Percentiles rank a stretch among this genome's conserved stretches.
Evolutionary conservation across 2,888 invertebrate genomes (phyloP).

Genomic region (Seladonia tumulorum): DNA sequence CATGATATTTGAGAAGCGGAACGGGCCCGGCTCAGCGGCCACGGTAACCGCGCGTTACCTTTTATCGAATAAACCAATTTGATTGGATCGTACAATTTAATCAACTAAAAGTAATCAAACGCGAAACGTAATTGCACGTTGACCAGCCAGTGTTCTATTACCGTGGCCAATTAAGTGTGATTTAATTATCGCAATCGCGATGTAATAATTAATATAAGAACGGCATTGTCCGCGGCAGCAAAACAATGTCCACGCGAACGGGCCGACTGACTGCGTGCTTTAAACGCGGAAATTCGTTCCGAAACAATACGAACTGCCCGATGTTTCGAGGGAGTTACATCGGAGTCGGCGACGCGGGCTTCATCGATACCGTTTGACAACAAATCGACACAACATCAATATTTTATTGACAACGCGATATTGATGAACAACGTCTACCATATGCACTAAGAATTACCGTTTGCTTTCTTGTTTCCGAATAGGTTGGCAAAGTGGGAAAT

Average conservation of each 20-base stretch:
- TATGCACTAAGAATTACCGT: no score
- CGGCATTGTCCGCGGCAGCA: not conserved
- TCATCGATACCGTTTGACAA: not conserved
- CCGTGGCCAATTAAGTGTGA: slow-evolving; percentile 39
- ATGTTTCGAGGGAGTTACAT: not conserved
- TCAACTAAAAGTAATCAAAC: slow-evolving; percentile 60
- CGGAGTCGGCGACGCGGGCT: not conserved
- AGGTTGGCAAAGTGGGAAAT: no score
- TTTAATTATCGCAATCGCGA: slow-evolving; percentile 46
- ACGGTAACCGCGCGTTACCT: slow-evolving; percentile 44
- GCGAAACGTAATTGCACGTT: slow-evolving; percentile 33
- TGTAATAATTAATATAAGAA: slow-evolving; percentile 54
- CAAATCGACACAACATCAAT: not conserved
- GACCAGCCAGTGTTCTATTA: slow-evolving; percentile 21
- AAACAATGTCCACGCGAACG: not conserved
- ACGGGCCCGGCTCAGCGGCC: slow-evolving; percentile 5
- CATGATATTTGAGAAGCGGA: slow-evolving; percentile 33
- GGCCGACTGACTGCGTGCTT: not conserved
- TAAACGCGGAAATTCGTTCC: not conserved
- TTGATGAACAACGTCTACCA: not conserved
- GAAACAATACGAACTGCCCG: not conserved
- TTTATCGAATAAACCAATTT: slow-evolving; percentile 60
- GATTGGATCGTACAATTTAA: slow-evolving; percentile 58
- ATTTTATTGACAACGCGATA: not conserved
- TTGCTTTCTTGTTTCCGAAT: no score